A percentile compares a stretch with the other conserved stretches of the same genome.
Evolutionary conservation across 92 coral and sea anemone species (phyloP).

Genomic region (Epizoanthus illoricatus): DNA sequence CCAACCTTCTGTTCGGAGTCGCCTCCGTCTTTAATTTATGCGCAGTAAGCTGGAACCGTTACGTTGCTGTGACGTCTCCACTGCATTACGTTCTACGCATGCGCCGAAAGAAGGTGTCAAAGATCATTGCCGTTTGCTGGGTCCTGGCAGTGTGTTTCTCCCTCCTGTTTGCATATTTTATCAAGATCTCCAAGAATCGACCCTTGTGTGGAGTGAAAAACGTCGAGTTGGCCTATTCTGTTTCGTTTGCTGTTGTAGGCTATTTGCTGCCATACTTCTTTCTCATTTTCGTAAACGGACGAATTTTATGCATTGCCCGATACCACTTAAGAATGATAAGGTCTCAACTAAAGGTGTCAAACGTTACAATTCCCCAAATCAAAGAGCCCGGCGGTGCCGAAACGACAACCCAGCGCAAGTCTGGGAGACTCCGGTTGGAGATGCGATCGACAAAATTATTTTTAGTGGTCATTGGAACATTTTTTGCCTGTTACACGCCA

Average conservation of each 20-base stretch:
- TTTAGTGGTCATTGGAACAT: constrained; percentile 63
- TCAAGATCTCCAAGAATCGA: constrained; percentile 44
- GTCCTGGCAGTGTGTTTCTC: constrained; percentile 29
- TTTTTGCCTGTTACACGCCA: constrained; percentile 71
- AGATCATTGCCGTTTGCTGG: constrained; percentile 63
- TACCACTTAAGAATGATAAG: constrained; percentile 58
- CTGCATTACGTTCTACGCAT: constrained; percentile 60
- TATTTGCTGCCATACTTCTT: constrained; percentile 54
- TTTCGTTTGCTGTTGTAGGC: constrained; percentile 6
- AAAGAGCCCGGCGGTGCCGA: background rate
- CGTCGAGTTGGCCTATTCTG: constrained; percentile 32
- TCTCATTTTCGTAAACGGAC: constrained; percentile 67
- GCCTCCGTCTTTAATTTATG: constrained; percentile 75
- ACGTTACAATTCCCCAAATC: background rate
- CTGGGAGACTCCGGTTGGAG: constrained; percentile 44
- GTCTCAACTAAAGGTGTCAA: constrained; percentile 8
- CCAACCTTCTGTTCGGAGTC: constrained; percentile 64
- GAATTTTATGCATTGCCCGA: constrained; percentile 57
- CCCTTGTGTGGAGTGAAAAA: constrained; percentile 49
- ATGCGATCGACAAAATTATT: constrained; percentile 71
- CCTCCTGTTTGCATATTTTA: constrained; percentile 37
- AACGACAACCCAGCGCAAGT: background rate
- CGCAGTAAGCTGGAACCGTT: constrained; percentile 84
- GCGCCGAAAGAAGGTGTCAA: constrained; percentile 46
- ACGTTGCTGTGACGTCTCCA: constrained; percentile 83